These are phyloP conservation scores for Papio anubis DNA, from an alignment of 2,113 vertebrate genomes.

Conservation along the genomic window DNA sequence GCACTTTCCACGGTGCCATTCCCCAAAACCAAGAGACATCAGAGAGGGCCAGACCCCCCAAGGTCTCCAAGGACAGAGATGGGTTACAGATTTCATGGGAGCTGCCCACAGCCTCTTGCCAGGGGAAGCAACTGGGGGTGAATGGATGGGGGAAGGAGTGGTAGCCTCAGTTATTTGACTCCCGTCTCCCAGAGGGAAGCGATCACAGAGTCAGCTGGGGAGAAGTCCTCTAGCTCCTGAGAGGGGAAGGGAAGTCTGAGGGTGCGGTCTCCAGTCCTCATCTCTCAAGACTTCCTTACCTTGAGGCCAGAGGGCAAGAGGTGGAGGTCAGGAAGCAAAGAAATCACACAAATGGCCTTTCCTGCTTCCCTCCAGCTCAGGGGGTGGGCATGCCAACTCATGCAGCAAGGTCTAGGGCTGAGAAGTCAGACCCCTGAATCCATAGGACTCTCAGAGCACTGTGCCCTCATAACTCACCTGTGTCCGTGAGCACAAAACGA, in stretches of 20 bases:
- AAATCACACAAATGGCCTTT: background rate
- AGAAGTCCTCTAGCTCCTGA: background rate
- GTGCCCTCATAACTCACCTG: constrained; percentile 35
- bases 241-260: background rate
- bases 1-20: background rate
- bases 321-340: background rate
- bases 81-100: background rate
- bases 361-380: background rate
- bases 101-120: background rate
- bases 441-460: background rate
- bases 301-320: background rate
- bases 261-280: background rate
- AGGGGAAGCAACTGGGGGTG: background rate
- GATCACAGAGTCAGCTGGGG: background rate
- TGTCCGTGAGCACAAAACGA: background rate
- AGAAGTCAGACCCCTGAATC: background rate
- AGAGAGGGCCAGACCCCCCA: background rate
- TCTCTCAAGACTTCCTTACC: background rate
- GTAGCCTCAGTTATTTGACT: background rate
- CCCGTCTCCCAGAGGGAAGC: background rate
- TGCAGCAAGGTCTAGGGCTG: background rate
- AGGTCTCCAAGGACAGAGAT: background rate
- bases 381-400: background rate
- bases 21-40: background rate
- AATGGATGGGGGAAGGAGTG: background rate